Evolutionary conservation across 53 echinoderm and acorn worm species (phyloP), one percentile per base, ranked within the genome.

Genomic region (Temnopleurus reevesii): DNA sequence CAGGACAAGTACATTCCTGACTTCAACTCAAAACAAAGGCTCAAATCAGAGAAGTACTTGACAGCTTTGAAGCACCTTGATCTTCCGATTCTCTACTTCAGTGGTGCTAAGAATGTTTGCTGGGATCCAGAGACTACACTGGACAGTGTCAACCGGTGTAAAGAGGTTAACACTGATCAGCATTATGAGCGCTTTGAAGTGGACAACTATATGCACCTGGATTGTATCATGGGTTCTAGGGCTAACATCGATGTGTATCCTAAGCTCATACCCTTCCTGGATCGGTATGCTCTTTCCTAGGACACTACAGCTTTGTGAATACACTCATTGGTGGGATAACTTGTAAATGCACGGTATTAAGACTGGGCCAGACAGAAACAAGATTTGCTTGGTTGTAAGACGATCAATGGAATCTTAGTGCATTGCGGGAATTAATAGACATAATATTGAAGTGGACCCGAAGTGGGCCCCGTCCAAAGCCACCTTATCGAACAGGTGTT

Each of bases 11-110:
- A 91, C 90, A 34, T 94, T 23, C 94, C 91, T 1, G 94, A 87
- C 71, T 85, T 85, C 60, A 83, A 55, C 76, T 38, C 83, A 35
- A 86, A 85, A 29, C 47, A 91, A 13, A 59, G 90, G 7, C 63
- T 86, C 31, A 17, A 86, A 25, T 89, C 91, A 27, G 47, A 59
- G n/a, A 55, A 58, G 12, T 94, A 90, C 55, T 84, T 59, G 76
- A 76, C 59, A 8, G 76, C 84, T 28, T 46, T 94, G 64, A 79
- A 77, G 29, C 89, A 86, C 25, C 49, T 94, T 41, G 94, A 94
- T 66, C 84, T 94, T 55, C 94, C 94, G 2, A 90, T 91, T 23
- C 84, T 91, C 45, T 94, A 91, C 81, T 94, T 89, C 86, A 91
- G 91, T 38, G 94, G 94, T 5, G 53, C 54, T 81, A 85, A 94